Evolutionary conservation across 2,113 vertebrate genomes (phyloP), one percentile per base, ranked within the genome.

Genomic region (Dicerorhinus sumatrensis): DNA sequence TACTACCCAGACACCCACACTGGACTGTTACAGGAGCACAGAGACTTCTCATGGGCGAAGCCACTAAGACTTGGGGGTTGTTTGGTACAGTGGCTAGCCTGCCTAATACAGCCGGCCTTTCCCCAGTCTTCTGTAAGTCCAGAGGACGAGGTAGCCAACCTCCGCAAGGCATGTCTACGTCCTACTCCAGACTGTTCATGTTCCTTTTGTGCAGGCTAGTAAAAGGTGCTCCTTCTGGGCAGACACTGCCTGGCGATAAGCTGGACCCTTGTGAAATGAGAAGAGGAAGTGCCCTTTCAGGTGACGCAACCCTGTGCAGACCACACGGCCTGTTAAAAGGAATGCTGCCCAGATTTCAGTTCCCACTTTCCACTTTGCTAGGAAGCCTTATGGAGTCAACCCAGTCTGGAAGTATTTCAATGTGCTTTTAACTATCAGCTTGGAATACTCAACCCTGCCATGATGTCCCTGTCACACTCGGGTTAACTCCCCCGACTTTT

Each of bases 241-340:
- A 82, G 46, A 85, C 23, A 72, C 17, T n/a, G 63, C 33, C 56
- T 56, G 58, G 48, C 18, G 60, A 48, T 90, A 89, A 92, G 73
- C 73, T 72, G 56, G 79, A 48, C 81, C 65, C 42, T 86, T 82
- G 58, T 25, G 46, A 93, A 96, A 92, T 33, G 33, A 97, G 76
- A 90, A 95, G 79, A 79, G 62, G 67, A 75, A 81, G 84, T 69
- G 46, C 58, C 46, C 96, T 91, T 93, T 62, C 48, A 77, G 84
- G 72, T 94, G 72, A 75, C 2, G 14, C 58, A 94, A 70, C 46
- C 42, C 23, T 90, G 25, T 72, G 62, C 79, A 70, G 42, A 67
- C 79, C 39, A 60, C 51, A 31, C 21, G 33, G 51, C 73, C 84
- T 70, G 25, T 75, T 84, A 60, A 91, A 95, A 92, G 84, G 54